Evolutionary conservation across 2,888 invertebrate species (phyloP).

Genomic region (Melieria crassipennis): DNA sequence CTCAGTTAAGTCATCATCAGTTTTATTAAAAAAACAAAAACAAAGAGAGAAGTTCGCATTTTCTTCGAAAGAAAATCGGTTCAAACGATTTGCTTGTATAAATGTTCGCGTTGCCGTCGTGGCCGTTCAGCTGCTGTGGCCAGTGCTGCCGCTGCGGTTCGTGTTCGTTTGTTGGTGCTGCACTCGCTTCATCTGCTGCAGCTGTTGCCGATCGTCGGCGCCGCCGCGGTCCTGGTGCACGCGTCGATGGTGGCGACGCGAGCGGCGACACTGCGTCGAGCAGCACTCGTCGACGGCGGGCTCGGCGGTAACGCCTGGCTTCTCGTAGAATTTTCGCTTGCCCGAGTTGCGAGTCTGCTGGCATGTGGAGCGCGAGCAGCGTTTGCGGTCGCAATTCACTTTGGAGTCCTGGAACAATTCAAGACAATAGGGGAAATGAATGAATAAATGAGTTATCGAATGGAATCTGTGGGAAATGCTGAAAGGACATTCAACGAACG

Average conservation of each 20-base stretch:
- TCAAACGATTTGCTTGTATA: slow-evolving; percentile 10
- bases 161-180: slow-evolving; percentile 29
- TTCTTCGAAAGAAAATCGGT: slow-evolving; percentile 28
- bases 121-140: slow-evolving; percentile 42
- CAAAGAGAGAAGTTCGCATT: slow-evolving; percentile 16
- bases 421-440: slow-evolving; percentile 22
- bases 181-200: slow-evolving; percentile 33
- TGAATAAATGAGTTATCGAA: background rate
- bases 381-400: slow-evolving; percentile 81
- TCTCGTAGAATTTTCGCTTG: slow-evolving; percentile 69
- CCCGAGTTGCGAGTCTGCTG: slow-evolving; percentile 55
- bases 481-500: background rate
- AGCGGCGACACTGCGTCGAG: slow-evolving; percentile 62
- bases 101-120: background rate
- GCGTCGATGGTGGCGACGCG: slow-evolving; percentile 64
- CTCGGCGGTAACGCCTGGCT: slow-evolving; percentile 73
- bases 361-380: slow-evolving; percentile 65
- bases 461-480: background rate
- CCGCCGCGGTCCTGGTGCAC: slow-evolving; percentile 52
- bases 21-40: too few relatives aligned
- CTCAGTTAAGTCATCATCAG: slow-evolving; percentile 13
- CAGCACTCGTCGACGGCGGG: slow-evolving; percentile 66
- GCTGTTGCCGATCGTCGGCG: slow-evolving; percentile 40
- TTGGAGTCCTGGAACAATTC: slow-evolving; percentile 75
- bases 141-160: slow-evolving; percentile 39